Evolutionary conservation across 2,113 vertebrate genomes (phyloP).

Genomic region (Epinephelus lanceolatus): DNA sequence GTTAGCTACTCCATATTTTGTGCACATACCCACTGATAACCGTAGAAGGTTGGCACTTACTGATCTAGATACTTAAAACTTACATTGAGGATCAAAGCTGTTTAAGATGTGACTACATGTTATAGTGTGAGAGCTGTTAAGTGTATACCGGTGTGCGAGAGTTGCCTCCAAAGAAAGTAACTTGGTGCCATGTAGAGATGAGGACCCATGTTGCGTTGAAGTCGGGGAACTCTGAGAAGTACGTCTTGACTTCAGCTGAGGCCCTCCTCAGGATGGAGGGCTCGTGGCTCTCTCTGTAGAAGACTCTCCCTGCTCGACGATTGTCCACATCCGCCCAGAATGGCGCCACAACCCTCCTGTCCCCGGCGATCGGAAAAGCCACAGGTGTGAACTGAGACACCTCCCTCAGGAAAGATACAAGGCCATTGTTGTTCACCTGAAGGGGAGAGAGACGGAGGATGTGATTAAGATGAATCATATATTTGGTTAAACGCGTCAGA

Average conservation of each 20-base stretch:
- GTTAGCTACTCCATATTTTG: not conserved
- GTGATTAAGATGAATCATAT: not conserved
- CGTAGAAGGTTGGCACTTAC: not conserved
- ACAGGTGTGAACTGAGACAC: slow-evolving; percentile 98
- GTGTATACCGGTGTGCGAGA: slow-evolving; percentile 89
- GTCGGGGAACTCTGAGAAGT: slow-evolving; percentile 90
- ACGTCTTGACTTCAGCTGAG: slow-evolving; percentile 85
- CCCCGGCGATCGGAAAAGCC: slow-evolving; percentile 97
- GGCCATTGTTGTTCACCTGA: slow-evolving; percentile 98
- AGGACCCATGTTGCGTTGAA: slow-evolving; percentile 93
- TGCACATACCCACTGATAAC: not conserved
- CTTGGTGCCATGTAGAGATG: slow-evolving; percentile 93
- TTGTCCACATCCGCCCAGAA: slow-evolving; percentile 99
- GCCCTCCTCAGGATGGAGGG: slow-evolving; percentile 85
- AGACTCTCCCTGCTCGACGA: slow-evolving; percentile 90
- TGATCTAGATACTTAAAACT: not conserved
- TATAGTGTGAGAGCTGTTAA: not conserved
- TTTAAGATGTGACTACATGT: not conserved
- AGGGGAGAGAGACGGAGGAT: slow-evolving; percentile 11
- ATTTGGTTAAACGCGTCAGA: slow-evolving; percentile 15
- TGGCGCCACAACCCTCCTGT: slow-evolving; percentile 94
- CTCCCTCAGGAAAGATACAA: slow-evolving; percentile 97
- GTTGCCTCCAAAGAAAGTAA: slow-evolving; percentile 97
- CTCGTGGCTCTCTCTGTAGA: slow-evolving; percentile 91
- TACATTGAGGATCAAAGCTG: not conserved